Percentiles rank a stretch among this genome's conserved stretches.
phyloP scores from a whole-genome alignment of 1,140 invertebrate genomes.

The Drosophila trapezifrons region DNA sequence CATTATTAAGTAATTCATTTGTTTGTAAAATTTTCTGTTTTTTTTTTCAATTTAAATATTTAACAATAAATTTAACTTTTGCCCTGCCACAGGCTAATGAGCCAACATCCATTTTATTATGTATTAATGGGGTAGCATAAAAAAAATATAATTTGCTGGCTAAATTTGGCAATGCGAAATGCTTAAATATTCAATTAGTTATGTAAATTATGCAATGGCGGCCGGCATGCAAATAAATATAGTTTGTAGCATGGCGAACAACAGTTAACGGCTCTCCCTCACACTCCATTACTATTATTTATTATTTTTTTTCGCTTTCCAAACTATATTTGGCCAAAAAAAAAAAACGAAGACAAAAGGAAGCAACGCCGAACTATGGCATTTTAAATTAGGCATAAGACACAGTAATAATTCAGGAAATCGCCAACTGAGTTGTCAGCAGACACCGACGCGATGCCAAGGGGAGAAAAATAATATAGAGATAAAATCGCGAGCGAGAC shows the following conservation, averaged over 20 bases:
- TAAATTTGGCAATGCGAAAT: constrained; percentile 49
- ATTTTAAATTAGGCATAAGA: constrained; percentile 43
- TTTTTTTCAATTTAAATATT: constrained; percentile 34
- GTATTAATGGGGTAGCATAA: constrained; percentile 28
- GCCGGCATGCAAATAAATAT: constrained; percentile 37
- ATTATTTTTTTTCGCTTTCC: constrained; percentile 24
- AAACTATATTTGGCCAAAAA: constrained; percentile 24
- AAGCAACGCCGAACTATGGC: constrained; percentile 19
- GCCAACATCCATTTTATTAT: constrained; percentile 16
- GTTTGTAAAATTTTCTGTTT: background rate
- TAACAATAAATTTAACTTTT: constrained; percentile 25
- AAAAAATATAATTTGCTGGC: constrained; percentile 29
- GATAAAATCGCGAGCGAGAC: constrained; percentile 30
- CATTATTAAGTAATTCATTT: background rate
- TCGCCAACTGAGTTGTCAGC: constrained; percentile 37
- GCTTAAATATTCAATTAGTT: constrained; percentile 68
- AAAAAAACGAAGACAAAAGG: constrained; percentile 10
- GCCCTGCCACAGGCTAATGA: constrained; percentile 22
- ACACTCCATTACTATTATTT: constrained; percentile 37
- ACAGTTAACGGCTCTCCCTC: constrained; percentile 21
- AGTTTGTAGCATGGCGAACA: constrained; percentile 17
- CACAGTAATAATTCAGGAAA: constrained; percentile 45
- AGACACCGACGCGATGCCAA: constrained; percentile 5
- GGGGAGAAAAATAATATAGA: constrained; percentile 17
- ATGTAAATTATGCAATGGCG: constrained; percentile 61